Evolutionary conservation across 2,113 vertebrate species (phyloP), one percentile per base, ranked within the genome.

Genomic region (Sorex fumeus): DNA sequence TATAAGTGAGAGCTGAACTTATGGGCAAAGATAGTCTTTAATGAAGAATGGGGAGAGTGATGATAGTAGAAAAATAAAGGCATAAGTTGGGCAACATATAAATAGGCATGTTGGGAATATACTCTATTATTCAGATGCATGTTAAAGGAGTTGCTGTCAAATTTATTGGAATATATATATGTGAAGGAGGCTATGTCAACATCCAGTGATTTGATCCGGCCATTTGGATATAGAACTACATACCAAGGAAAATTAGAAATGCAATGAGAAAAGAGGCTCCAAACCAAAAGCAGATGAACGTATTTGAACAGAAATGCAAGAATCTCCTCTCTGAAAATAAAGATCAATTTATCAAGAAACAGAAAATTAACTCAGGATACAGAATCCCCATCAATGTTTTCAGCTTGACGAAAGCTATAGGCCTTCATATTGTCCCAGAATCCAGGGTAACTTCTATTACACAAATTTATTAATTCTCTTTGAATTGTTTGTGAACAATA

Each of bases 381-480:
- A 75, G 53, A 50, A 88, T 1, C 64, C 4, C 0, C 19, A 12
- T 47, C 45, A 9, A 8, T 2, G 2, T 71, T 60, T 60, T 84
- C 30, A 75, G 34, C n/a, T 88, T 77, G 75, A 75, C 34, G 57
- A 57, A 79, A 92, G 25, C 60, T 76, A 9, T 18, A 53, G 23
- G 9, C 74, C 21, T 87, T 88, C 84, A 28, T 34, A 75, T 43
- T 86, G 21, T 87, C 71, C 21, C 25, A 40, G 28, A 88, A 80
- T 90, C 66, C 70, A 50, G 74, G 78, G 60, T 21, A 78, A 53
- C 84, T 93, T 74, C 81, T 70, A 92, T 95, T 93, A 69, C 18
- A 66, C 66, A 82, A 87, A 94, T 96, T 93, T 93, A 94, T 94
- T 95, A 93, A 84, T 84, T 86, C 81, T 47, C 74, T 88, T 89